A percentile compares a stretch with the other conserved stretches of the same genome.
Conservation (phyloP, 2,888 invertebrate genomes). For the Dasypolia templi region DNA sequence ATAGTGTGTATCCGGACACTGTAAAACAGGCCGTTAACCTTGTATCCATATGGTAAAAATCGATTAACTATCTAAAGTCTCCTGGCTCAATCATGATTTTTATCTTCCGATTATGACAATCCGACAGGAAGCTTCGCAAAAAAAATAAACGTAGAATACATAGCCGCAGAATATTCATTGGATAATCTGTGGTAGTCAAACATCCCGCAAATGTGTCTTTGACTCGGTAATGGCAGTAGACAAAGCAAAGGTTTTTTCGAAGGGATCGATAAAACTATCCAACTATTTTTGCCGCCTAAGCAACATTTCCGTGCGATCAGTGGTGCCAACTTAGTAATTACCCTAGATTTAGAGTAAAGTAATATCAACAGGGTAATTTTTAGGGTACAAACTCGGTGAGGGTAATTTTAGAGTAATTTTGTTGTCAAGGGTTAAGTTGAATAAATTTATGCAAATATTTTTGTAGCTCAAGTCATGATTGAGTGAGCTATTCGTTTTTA, state of each 20-base stretch:
- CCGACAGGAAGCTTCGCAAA: background rate
- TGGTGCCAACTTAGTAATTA: no score
- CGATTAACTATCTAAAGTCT: slow-evolving; percentile 15
- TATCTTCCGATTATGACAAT: slow-evolving; percentile 17
- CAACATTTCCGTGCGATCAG: background rate
- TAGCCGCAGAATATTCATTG: background rate
- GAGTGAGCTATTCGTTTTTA: no score
- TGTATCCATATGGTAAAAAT: slow-evolving; percentile 21
- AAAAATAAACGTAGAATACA: slow-evolving; percentile 1
- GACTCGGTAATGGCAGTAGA: background rate
- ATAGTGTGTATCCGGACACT: background rate
- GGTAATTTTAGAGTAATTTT: no score
- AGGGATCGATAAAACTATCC: background rate
- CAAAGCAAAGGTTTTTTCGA: background rate
- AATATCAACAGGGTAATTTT: no score
- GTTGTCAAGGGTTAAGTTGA: no score
- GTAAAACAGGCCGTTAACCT: background rate
- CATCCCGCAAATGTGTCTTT: background rate
- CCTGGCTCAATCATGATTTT: slow-evolving; percentile 10
- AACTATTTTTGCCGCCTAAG: background rate
- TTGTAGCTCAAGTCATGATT: no score
- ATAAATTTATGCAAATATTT: no score
- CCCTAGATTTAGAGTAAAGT: no score
- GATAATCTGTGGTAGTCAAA: background rate
- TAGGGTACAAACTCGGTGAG: no score